A percentile compares a stretch with the other conserved stretches of the same genome.
phyloP scores from a whole-genome alignment of 2,888 invertebrate species.

The Phengaris alcon region DNA sequence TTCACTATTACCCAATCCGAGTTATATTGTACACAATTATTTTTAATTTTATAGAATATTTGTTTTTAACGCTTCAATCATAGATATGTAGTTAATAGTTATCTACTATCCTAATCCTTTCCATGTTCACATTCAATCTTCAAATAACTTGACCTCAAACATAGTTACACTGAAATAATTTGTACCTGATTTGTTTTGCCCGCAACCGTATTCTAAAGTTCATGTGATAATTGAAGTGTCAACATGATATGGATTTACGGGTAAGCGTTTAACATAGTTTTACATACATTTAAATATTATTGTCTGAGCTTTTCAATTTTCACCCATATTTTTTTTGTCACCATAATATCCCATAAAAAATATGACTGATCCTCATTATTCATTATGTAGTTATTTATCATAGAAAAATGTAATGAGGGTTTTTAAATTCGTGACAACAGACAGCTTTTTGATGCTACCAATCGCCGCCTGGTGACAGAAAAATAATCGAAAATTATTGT shows the following conservation, averaged over 20 bases:
- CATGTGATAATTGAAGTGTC: slow-evolving; percentile 46
- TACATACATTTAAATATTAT: neutral
- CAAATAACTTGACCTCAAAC: neutral
- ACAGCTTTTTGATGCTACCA: no score
- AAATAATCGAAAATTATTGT: no score
- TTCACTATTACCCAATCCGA: neutral
- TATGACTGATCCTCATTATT: no score
- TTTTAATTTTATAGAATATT: no score
- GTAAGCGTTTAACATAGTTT: slow-evolving; percentile 46
- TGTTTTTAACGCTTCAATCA: no score
- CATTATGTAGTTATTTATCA: no score
- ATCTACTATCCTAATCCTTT: no score
- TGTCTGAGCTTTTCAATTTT: neutral
- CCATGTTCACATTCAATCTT: neutral
- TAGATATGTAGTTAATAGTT: no score
- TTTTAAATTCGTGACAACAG: no score
- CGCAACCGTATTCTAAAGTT: neutral
- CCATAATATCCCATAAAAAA: no score
- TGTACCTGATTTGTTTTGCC: neutral
- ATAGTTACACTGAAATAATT: neutral
- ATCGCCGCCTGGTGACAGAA: no score
- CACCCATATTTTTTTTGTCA: neutral
- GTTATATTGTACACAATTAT: neutral
- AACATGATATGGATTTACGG: slow-evolving; percentile 62
- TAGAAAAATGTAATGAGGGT: no score